Evolutionary conservation across 2,888 invertebrate species (phyloP).

Genomic region (Digitonthophagus gazella): DNA sequence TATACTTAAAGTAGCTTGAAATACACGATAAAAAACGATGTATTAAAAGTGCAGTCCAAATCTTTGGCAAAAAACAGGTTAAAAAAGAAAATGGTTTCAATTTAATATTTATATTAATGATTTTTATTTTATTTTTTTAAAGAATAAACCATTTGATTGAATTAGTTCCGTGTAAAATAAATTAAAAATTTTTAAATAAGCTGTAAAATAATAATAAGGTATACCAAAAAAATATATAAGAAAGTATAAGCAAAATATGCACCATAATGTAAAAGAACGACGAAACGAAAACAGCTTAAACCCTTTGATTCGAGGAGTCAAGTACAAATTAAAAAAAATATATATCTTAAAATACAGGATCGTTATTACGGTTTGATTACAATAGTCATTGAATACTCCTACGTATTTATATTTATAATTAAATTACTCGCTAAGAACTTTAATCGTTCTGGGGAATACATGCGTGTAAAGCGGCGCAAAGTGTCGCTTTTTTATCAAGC

Average conservation of each 20-base stretch:
- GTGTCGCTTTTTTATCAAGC: not conserved
- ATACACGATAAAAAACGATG: not conserved
- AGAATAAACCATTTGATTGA: not conserved
- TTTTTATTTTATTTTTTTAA: not conserved
- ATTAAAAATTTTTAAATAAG: conserved; percentile 3
- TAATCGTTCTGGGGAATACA: conserved; percentile 5
- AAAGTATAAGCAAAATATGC: conserved; percentile 15
- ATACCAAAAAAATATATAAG: not conserved
- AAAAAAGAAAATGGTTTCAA: too few species aligned
- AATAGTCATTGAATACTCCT: conserved; percentile 37
- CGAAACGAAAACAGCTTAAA: too few species aligned
- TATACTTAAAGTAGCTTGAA: not conserved
- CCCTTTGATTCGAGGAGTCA: conserved; percentile 23
- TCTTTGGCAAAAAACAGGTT: too few species aligned
- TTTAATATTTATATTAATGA: too few species aligned
- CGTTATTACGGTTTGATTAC: conserved; percentile 32
- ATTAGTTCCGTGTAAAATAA: not conserved
- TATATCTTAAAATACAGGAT: conserved; percentile 23
- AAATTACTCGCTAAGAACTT: conserved; percentile 35
- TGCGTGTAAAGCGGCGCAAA: not conserved
- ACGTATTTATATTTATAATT: conserved; percentile 41
- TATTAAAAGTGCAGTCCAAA: not conserved
- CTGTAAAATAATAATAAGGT: not conserved
- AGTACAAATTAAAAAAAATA: conserved; percentile 17
- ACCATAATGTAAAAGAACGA: conserved; percentile 15